These are phyloP conservation scores for Drosophila sp. DNA, from an alignment of 1,140 invertebrate genomes.

Conservation along the genomic window DNA sequence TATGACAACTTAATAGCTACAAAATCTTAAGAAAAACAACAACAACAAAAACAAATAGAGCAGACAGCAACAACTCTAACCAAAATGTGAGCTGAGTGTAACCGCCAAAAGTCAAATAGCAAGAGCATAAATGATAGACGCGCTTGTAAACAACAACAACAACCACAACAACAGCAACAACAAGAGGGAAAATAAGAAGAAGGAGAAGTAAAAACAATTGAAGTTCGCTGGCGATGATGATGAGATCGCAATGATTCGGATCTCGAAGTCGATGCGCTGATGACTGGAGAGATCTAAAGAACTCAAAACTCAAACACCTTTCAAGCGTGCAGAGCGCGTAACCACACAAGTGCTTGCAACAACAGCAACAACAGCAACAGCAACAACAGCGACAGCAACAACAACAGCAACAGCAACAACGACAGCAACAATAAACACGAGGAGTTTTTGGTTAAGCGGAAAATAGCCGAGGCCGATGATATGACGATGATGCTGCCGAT, in stretches of 20 bases:
- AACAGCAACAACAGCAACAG: constrained; percentile 38
- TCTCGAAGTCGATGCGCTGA: constrained; percentile 53
- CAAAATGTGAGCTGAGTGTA: constrained; percentile 54
- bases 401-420: constrained; percentile 36
- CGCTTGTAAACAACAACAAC: constrained; percentile 64
- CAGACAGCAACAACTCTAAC: constrained; percentile 52
- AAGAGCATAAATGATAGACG: constrained; percentile 68
- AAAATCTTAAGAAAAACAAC: constrained; percentile 54
- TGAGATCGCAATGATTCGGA: constrained; percentile 47
- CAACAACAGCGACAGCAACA: constrained; percentile 26
- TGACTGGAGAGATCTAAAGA: constrained; percentile 82
- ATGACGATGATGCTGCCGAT: constrained; percentile 58
- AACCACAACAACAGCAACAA: constrained; percentile 41
- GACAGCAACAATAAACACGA: constrained; percentile 38
- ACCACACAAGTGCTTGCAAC: constrained; percentile 61
- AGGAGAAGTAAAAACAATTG: constrained; percentile 67
- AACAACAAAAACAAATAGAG: constrained; percentile 82
- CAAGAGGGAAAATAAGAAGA: constrained; percentile 15
- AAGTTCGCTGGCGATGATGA: constrained; percentile 67
- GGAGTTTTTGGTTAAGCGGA: constrained; percentile 80
- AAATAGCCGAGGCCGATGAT: constrained; percentile 70
- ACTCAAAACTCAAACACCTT: constrained; percentile 82
- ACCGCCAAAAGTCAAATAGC: constrained; percentile 59
- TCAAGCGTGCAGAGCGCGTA: constrained; percentile 67
- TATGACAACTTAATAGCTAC: constrained; percentile 80